These are phyloP conservation scores for Odontomyia ornata DNA, from an alignment of 2,888 invertebrate species.

Conservation along the genomic window DNA sequence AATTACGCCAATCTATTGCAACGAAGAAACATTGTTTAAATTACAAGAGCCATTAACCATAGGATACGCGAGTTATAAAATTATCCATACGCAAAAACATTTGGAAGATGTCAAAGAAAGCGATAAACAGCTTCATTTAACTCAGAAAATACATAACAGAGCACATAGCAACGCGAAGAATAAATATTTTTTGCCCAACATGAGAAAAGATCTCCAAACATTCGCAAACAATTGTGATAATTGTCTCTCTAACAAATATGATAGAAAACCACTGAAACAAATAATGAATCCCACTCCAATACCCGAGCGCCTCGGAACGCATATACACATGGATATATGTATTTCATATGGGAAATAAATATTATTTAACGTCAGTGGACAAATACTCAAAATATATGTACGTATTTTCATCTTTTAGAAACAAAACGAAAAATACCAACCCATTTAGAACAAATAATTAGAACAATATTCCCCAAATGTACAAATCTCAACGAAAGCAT, in stretches of 20 bases:
- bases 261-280: background rate
- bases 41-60: background rate
- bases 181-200: conserved; percentile 2
- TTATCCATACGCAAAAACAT: background rate
- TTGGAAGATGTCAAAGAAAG: background rate
- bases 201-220: background rate
- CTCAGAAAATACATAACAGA: background rate
- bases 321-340: conserved; percentile 19
- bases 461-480: background rate
- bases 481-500: conserved; percentile 16
- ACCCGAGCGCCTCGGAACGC: background rate
- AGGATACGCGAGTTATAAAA: background rate
- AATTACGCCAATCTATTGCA: background rate
- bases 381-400: background rate
- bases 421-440: background rate
- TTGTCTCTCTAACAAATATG: conserved; percentile 11
- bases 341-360: background rate
- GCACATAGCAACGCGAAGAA: conserved; percentile 6
- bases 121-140: background rate
- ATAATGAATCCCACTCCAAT: background rate
- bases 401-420: background rate
- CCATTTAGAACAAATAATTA: background rate
- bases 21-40: conserved; percentile 11
- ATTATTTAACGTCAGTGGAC: background rate
- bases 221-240: conserved; percentile 1